Base-by-base conservation (phyloP, 37 sponge, comb jelly and placozoan genomes). In the Mnemiopsis leidyi region DNA sequence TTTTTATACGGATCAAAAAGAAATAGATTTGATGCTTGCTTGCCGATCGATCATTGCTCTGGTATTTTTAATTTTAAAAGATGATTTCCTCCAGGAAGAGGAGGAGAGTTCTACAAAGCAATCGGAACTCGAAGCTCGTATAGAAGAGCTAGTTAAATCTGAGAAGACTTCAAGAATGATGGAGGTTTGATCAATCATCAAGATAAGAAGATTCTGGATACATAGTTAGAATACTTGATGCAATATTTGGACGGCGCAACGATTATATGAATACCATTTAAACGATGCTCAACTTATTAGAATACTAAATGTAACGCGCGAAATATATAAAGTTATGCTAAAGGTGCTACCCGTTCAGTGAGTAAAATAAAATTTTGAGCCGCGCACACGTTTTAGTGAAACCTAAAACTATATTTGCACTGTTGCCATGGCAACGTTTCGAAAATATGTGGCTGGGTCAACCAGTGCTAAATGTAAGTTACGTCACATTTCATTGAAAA, bases 141-240 rank as follows among this genome's bases (percentile, higher is more conserved):
- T 82, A 29, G 82, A 82, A 35, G 82, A 82, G 36, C 82, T 82
- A 7, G 9, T 18, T 7, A 82, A 82, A 18, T 5, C 82, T 2
- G 82, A 82, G 82, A 82, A 82, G 30, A 82, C 82, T 36, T 82
- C 82, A 82, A 3, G 38, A 30, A 36, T 82, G 82, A 82, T 82
- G 36, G 82, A 82, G 82, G 82, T 82, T 29, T 3, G 75, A 23
- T n/a, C n/a, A n/a, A n/a, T n/a, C n/a, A n/a, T n/a, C n/a, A n/a
- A n/a, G n/a, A n/a, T n/a, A n/a, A n/a, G n/a, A n/a, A n/a, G n/a
- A n/a, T n/a, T n/a, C n/a, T n/a, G n/a, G n/a, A n/a, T n/a, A n/a
- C n/a, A n/a, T n/a, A n/a, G n/a, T n/a, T n/a, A n/a, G n/a, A n/a
- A n/a, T n/a, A n/a, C n/a, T n/a, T n/a, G n/a, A n/a, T n/a, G n/a